Conservation (phyloP, 2,888 invertebrate species). For the Deroplatys truncata region DNA sequence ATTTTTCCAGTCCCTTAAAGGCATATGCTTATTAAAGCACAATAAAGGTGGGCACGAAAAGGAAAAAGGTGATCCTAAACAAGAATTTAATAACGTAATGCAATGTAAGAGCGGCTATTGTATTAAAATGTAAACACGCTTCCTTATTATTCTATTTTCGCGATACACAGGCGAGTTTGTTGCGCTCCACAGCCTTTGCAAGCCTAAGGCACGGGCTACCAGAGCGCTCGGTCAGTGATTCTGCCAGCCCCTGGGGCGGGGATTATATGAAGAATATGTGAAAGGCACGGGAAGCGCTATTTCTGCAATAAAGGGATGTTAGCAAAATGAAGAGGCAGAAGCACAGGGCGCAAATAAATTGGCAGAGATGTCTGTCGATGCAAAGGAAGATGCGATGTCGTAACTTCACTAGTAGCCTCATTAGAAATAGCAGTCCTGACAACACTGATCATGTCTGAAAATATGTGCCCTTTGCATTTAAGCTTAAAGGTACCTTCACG, state of each 20-base stretch:
- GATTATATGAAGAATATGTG: background rate
- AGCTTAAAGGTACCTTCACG: no score
- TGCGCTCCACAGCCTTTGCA: background rate
- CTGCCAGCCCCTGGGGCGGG: background rate
- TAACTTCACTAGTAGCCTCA: background rate
- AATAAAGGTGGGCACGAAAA: no score
- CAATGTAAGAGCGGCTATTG: no score
- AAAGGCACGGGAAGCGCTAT: background rate
- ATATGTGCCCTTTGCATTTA: no score
- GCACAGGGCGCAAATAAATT: background rate
- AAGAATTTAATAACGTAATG: no score
- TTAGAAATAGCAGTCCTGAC: background rate
- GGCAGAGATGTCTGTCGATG: background rate
- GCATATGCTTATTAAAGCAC: no score
- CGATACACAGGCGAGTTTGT: background rate
- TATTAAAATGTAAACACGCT: background rate
- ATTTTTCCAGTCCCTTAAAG: no score
- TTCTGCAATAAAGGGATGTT: background rate
- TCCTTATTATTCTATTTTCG: background rate
- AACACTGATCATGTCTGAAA: no score
- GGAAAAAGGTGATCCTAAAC: no score
- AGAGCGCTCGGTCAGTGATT: background rate
- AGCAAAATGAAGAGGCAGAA: background rate
- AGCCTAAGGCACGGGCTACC: background rate
- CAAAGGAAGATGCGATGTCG: background rate